Base-by-base conservation (phyloP, 2,888 invertebrate genomes). In the Agelastica alni region DNA sequence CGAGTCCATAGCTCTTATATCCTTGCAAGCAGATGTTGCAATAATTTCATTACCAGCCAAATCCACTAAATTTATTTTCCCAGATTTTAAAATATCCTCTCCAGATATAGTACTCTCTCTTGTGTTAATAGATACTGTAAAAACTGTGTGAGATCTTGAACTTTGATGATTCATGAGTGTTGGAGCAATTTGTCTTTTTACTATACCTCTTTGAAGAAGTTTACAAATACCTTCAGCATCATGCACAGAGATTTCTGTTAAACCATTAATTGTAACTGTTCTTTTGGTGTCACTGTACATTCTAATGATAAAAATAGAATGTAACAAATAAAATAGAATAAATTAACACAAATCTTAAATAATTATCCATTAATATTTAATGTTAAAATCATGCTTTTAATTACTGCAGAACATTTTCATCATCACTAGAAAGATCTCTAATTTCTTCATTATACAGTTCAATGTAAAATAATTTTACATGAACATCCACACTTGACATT, bases 391-490 rank as follows among this genome's bases (percentile, higher is more conserved):
- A 14, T 20, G 14, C 17, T 18, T n/a, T 2, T 30, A 56, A 56
- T 61, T 46, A 63, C 61, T 54, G 51, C 32, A 63, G 31, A 13
- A 53, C 34, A 16, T 51, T 44, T 16, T 63, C 63, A 43, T 64
- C 63, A 17, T 84, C 81, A 0, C 91, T 87, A 2, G 99, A 81
- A 56, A 99, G 81, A 79, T 99, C 98, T 69, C 92, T 91, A 31
- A 98, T 79, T 74, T 98, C 97, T 74, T 99, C 98, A 74, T 98
- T 98, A 75, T 98, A 98, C 6, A 98, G 78, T 75, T 98, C 98
- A 13, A 98, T 78, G 74, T 93, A 97, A 0, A 96, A 96, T 0
- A 96, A 93, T 9, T 93, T 82, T 45, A 98, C 90, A 0, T 93
- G n/a, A 20, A 43, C 36, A 30, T 56, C 47, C n/a, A 47, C 43